Base-by-base conservation (phyloP, 92 coral and sea anemone species). In the Montipora capitata region DNA sequence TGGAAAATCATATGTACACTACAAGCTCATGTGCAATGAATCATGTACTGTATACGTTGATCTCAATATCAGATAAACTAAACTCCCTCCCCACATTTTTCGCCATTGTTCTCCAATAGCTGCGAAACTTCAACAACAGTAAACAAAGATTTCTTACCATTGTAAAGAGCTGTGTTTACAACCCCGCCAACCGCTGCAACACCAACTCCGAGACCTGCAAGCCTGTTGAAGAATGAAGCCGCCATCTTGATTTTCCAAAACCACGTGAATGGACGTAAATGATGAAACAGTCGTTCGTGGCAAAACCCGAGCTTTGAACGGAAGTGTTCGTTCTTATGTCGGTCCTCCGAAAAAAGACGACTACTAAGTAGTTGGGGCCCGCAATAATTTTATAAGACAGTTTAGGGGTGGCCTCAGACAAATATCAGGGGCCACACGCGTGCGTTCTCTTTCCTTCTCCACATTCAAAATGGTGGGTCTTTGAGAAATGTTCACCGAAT, bases 151-250 rank as follows among this genome's bases (percentile, higher is more conserved):
- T 57, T 45, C 94, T 96, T 82, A 98, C 99, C 99, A 65, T 98
- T 98, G 76, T 85, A 98, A 44, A 98, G 93, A 15, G 99, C 99
- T 35, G 99, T 94, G 80, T 94, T 98, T 7, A 96, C 96, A 1
- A 98, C 99, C 6, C 99, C 99, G 5, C 99, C 99, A 57, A 94
- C 93, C n/a, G 93, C 98, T 65, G 99, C 99, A 59, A 92, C 92
- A 27, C 99, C 99, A 43, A 96, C 73, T 83, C 99, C 99, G 43
- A 98, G 81, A 15, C 90, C 92, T 43, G 98, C 99, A 42, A 98
- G 11, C 76, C 49, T 92, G 84, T 96, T 98, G 69, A 98, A 85
- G 88, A 98, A 95, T 43, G 91, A 92, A 42, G 99, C 98, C 73
- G 99, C 99, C 99, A 98, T 98, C 84, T 96, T 96, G 96, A 79